phyloP scores from a whole-genome alignment of 2,888 invertebrate species.

The Proisotoma minuta region DNA sequence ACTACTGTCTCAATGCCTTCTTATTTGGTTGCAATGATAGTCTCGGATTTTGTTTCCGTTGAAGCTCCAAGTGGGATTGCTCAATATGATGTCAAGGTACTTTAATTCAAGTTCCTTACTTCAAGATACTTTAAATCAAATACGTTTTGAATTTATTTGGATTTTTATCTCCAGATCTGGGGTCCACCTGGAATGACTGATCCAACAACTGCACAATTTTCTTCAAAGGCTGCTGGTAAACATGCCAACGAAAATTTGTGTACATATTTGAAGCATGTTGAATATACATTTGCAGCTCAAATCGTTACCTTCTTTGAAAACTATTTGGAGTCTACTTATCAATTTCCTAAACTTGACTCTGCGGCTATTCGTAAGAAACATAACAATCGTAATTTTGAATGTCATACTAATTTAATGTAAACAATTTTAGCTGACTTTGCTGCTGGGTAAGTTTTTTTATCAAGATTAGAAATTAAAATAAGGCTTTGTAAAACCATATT shows the following conservation, averaged over 20 bases:
- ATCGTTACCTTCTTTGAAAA: constrained; percentile 21
- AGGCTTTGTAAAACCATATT: neutral
- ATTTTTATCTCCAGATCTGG: constrained; percentile 28
- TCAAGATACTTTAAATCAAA: too few species aligned
- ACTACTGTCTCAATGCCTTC: constrained; percentile 27
- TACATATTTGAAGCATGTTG: too few species aligned
- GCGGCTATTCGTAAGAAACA: constrained; percentile 32
- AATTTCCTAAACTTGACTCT: constrained; percentile 27
- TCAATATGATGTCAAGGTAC: constrained; percentile 23
- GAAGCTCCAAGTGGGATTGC: constrained; percentile 16
- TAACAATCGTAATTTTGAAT: too few species aligned
- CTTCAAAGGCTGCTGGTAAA: constrained; percentile 20
- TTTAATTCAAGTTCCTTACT: too few species aligned
- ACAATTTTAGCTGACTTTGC: constrained; percentile 28
- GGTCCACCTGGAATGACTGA: constrained; percentile 27
- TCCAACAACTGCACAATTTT: constrained; percentile 21
- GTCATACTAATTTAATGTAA: too few species aligned
- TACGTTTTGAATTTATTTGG: too few species aligned
- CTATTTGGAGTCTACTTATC: constrained; percentile 22
- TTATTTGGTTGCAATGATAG: constrained; percentile 34
- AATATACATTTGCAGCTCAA: constrained; percentile 7
- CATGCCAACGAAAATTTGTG: too few species aligned
- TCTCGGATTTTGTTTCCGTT: constrained; percentile 28
- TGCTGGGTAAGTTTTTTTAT: constrained; percentile 16
- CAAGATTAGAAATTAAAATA: neutral